Evolutionary conservation across 2,888 invertebrate species (phyloP).

Genomic region (Tiliacea citrago): DNA sequence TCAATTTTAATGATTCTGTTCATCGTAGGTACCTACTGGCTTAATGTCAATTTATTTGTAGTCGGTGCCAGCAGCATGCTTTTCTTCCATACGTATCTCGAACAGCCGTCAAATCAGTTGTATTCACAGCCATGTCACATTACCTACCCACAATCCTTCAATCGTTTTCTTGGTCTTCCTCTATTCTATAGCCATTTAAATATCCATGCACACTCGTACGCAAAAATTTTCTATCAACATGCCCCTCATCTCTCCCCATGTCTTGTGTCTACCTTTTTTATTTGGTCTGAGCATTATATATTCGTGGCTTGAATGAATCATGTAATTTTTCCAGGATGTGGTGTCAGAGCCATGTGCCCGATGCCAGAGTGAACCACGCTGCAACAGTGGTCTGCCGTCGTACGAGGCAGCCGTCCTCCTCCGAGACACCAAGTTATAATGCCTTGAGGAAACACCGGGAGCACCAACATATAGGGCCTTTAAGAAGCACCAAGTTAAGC

Average conservation of each 20-base stretch:
- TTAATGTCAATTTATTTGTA: background rate
- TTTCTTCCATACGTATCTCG: background rate
- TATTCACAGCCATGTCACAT: background rate
- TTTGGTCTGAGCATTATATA: too few species aligned
- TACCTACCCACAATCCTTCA: background rate
- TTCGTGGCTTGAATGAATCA: background rate
- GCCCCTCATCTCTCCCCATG: rapidly evolving
- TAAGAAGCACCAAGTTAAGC: slow-evolving; percentile 46
- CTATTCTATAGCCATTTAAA: background rate
- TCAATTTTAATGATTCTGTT: background rate
- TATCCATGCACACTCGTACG: background rate
- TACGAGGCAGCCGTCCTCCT: slow-evolving; percentile 92
- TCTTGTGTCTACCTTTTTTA: too few species aligned
- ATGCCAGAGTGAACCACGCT: slow-evolving; percentile 69
- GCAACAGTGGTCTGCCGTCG: slow-evolving; percentile 89
- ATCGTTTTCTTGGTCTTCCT: background rate
- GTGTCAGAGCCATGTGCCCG: slow-evolving; percentile 76
- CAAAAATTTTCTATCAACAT: background rate
- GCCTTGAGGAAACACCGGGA: slow-evolving; percentile 14
- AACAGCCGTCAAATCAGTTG: background rate
- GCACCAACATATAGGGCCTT: slow-evolving; percentile 41
- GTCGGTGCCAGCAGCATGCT: too few species aligned
- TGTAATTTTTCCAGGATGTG: slow-evolving; percentile 78
- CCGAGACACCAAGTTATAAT: slow-evolving; percentile 86
- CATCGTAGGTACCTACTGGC: background rate